Evolutionary conservation across 2,113 vertebrate species (phyloP).

Genomic region (Microtus oregoni): DNA sequence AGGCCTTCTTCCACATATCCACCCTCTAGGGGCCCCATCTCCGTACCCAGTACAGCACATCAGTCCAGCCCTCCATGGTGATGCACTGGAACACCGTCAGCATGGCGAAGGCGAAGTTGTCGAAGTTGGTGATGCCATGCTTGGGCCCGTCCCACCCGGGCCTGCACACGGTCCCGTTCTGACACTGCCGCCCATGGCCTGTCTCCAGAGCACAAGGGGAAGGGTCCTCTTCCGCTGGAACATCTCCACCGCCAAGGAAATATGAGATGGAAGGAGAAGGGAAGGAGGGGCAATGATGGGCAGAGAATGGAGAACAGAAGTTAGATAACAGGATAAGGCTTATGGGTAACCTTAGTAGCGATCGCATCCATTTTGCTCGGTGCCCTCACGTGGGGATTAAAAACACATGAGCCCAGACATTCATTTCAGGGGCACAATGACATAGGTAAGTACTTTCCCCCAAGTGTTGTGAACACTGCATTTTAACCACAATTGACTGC

Average conservation of each 20-base stretch:
- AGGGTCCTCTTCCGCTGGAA: constrained; percentile 92
- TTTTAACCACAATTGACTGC: background rate
- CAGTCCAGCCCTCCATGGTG: constrained; percentile 99
- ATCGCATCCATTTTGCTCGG: accelerated
- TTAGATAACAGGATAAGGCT: constrained; percentile 33
- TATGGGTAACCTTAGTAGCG: background rate
- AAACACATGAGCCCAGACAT: background rate
- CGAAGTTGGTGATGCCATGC: constrained; percentile 98
- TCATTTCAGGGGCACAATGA: no score
- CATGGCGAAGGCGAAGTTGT: constrained; percentile 99
- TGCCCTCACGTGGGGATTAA: accelerated
- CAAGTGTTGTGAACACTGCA: background rate
- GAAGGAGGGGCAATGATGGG: background rate
- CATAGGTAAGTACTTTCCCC: background rate
- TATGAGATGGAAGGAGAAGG: background rate
- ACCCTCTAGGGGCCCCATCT: constrained; percentile 40
- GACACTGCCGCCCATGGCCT: constrained; percentile 94
- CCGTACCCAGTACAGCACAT: constrained; percentile 99
- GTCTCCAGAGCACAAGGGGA: constrained; percentile 93
- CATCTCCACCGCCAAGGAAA: constrained; percentile 79
- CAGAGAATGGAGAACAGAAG: constrained; percentile 48
- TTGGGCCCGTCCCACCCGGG: constrained; percentile 97
- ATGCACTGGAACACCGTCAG: constrained; percentile 99
- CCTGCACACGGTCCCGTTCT: constrained; percentile 92
- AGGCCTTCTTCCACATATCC: background rate